These are phyloP conservation scores for Sminthopsis crassicaudata DNA, from an alignment of 2,113 vertebrate genomes.

Conservation along the genomic window DNA sequence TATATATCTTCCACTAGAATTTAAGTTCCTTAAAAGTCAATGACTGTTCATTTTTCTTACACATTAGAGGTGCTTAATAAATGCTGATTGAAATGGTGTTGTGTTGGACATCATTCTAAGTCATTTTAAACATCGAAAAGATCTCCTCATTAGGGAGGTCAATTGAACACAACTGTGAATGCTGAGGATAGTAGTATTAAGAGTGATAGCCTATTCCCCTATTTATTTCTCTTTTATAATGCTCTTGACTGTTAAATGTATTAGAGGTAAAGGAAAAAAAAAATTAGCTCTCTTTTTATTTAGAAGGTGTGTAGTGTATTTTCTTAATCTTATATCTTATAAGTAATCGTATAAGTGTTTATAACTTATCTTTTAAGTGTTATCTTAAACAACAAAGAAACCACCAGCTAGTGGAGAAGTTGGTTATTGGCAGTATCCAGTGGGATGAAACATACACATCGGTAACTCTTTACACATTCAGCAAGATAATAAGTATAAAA, in stretches of 20 bases:
- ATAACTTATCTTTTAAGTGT: too few species aligned
- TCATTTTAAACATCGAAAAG: background rate
- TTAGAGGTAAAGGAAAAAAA: background rate
- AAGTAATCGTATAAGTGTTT: too few species aligned
- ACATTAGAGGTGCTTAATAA: background rate
- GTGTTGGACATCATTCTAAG: background rate
- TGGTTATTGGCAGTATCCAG: background rate
- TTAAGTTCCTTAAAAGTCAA: background rate
- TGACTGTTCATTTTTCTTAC: background rate
- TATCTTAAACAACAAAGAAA: background rate
- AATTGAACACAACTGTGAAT: background rate
- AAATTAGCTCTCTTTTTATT: background rate
- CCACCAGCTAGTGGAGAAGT: background rate
- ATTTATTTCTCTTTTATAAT: background rate
- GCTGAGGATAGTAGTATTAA: slow-evolving; percentile 10
- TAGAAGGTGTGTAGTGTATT: background rate
- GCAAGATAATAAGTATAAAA: background rate
- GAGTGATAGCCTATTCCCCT: background rate
- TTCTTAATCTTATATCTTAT: too few species aligned
- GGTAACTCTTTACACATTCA: background rate
- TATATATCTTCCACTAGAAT: background rate
- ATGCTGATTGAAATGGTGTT: background rate
- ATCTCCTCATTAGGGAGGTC: background rate
- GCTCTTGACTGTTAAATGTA: background rate
- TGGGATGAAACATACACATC: background rate